Conservation (phyloP, 2,888 invertebrate species). For the Sinotaia quadrata region DNA sequence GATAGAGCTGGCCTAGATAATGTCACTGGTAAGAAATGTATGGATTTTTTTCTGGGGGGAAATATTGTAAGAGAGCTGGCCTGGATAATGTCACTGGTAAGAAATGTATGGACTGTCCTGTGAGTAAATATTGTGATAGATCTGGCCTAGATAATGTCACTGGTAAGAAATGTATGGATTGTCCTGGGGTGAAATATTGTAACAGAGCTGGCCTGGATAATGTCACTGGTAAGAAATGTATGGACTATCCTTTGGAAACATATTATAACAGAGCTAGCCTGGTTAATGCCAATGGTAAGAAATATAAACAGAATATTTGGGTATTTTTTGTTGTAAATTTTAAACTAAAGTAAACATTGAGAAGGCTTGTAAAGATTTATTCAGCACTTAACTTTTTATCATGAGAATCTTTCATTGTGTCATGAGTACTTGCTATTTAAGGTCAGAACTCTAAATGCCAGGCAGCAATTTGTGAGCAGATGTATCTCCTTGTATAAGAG, state of each 20-base stretch:
- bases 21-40: slow-evolving; percentile 53
- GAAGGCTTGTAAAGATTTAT: neutral
- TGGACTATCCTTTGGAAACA: slow-evolving; percentile 64
- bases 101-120: slow-evolving; percentile 66
- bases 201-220: neutral
- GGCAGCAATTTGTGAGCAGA: no score
- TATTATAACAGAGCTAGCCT: slow-evolving; percentile 61
- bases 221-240: slow-evolving; percentile 54
- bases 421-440: no score
- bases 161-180: slow-evolving; percentile 42
- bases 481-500: no score
- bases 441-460: no score
- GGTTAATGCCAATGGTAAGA: slow-evolving; percentile 61
- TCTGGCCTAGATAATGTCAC: slow-evolving; percentile 62
- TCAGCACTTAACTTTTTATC: no score
- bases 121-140: slow-evolving; percentile 64
- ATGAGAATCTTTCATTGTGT: no score
- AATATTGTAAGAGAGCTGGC: neutral
- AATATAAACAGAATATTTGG: neutral
- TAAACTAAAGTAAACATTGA: neutral
- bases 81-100: no score
- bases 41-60: neutral
- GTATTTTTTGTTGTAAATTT: no score
- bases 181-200: no score
- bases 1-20: slow-evolving; percentile 57